phyloP scores from a whole-genome alignment of 2,113 vertebrate genomes.

The Mellivora capensis region DNA sequence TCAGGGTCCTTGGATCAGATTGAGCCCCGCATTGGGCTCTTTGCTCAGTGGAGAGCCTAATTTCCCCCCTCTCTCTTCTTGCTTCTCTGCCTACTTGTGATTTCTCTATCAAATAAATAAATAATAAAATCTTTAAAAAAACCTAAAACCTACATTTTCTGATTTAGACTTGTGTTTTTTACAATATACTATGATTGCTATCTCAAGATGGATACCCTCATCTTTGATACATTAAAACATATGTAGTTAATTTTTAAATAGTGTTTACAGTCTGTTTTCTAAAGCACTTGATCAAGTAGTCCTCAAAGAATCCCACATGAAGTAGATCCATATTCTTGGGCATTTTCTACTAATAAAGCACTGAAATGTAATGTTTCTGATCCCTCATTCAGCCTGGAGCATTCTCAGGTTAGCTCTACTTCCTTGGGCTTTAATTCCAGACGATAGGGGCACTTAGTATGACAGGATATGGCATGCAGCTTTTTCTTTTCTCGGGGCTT shows the following conservation, averaged over 20 bases:
- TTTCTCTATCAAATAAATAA: too few species aligned
- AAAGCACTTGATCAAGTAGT: background rate
- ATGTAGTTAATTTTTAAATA: background rate
- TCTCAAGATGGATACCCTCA: background rate
- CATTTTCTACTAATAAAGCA: background rate
- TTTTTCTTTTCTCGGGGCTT: background rate
- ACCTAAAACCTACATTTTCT: background rate
- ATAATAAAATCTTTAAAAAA: background rate
- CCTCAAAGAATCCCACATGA: background rate
- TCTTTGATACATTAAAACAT: background rate
- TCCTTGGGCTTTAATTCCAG: conserved; percentile 26
- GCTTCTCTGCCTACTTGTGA: too few species aligned
- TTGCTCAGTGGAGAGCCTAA: too few species aligned
- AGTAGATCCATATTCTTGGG: background rate
- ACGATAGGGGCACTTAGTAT: background rate
- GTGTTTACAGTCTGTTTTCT: conserved; percentile 18
- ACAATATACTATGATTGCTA: background rate
- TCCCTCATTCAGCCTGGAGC: background rate
- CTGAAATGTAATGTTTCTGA: background rate
- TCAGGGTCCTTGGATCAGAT: too few species aligned
- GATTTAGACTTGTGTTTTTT: background rate
- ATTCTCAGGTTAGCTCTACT: background rate
- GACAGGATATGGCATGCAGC: background rate
- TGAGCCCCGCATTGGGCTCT: too few species aligned
- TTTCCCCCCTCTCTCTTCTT: too few species aligned